These are phyloP conservation scores for Scaptomyza parva DNA, from an alignment of 2,888 invertebrate species.

Conservation along the genomic window DNA sequence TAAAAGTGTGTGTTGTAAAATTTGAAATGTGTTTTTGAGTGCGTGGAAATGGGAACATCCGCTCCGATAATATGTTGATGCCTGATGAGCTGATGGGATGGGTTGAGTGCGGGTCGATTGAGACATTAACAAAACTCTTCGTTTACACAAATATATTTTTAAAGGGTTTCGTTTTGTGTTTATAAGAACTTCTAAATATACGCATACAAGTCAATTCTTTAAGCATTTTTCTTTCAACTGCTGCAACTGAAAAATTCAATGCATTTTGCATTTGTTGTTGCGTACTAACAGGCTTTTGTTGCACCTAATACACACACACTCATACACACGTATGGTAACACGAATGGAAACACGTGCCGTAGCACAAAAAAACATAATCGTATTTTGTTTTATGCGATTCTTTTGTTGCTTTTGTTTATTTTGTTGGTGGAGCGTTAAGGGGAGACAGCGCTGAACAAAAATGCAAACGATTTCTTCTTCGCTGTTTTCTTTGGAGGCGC, in stretches of 20 bases:
- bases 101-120: neutral
- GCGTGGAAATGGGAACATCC: constrained; percentile 45
- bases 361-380: constrained; percentile 22
- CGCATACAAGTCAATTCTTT: neutral
- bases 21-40: constrained; percentile 62
- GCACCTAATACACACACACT: constrained; percentile 12
- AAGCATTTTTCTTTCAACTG: neutral
- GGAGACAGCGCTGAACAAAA: constrained; percentile 19
- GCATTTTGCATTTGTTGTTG: constrained; percentile 31
- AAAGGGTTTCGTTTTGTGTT: neutral
- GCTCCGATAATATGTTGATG: neutral
- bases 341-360: constrained; percentile 29
- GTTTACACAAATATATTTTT: neutral
- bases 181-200: neutral
- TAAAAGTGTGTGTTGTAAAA: constrained; percentile 53
- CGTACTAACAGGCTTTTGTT: constrained; percentile 23
- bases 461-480: constrained; percentile 48
- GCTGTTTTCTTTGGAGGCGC: constrained; percentile 8
- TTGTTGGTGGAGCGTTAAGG: constrained; percentile 13
- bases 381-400: constrained; percentile 62
- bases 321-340: neutral
- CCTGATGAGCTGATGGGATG: neutral
- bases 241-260: too few species aligned
- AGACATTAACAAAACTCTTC: neutral
- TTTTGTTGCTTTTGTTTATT: constrained; percentile 30